A percentile compares a stretch with the other conserved stretches of the same genome.
phyloP scores from a whole-genome alignment of 2,888 invertebrate species.

The Amiota communis region DNA sequence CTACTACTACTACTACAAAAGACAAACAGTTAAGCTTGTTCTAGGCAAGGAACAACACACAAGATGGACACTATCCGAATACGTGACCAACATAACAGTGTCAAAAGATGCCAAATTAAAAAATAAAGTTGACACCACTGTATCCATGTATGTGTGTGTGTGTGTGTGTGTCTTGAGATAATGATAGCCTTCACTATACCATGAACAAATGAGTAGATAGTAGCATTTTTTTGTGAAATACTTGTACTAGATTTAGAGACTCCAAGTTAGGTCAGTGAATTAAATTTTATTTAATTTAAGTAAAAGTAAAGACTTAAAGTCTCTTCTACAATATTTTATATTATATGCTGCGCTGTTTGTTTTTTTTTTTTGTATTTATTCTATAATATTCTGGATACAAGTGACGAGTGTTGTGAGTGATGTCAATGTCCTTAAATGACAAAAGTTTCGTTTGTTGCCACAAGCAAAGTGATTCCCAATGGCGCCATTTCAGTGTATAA shows the following conservation, averaged over 20 bases:
- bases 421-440: constrained; percentile 15
- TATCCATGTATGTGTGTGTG: constrained; percentile 36
- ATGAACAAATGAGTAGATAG: no score
- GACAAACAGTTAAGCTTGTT: neutral
- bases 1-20: neutral
- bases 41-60: neutral
- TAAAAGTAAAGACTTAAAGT: no score
- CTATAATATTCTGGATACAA: no score
- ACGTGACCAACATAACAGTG: constrained; percentile 47
- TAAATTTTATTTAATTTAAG: no score
- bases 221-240: no score
- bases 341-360: no score
- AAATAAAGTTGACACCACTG: constrained; percentile 25
- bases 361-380: no score
- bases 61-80: neutral
- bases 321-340: no score
- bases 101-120: constrained; percentile 56
- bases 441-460: constrained; percentile 20
- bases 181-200: neutral
- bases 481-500: constrained; percentile 4
- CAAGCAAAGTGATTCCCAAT: constrained; percentile 20
- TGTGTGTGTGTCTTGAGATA: constrained; percentile 56
- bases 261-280: no score
- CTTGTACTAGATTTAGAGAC: no score
- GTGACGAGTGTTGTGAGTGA: neutral